Conservation (phyloP, 2,888 invertebrate species). For the Anagyrus pseudococci region DNA sequence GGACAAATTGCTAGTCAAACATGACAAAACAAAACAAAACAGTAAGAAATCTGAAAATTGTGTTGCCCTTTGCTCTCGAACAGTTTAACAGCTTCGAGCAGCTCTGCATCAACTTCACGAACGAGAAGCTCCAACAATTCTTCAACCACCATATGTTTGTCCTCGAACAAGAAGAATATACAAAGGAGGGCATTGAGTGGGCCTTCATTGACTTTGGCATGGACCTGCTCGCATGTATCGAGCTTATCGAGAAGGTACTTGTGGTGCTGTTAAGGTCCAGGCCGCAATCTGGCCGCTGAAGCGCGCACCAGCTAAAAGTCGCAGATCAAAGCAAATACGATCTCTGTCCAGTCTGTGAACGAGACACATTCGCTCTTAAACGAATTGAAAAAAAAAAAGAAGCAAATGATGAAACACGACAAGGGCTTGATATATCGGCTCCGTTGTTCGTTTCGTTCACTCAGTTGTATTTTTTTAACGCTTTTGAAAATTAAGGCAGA, state of each 20-base stretch:
- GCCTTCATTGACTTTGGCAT: conserved; percentile 97
- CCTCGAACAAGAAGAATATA: conserved; percentile 96
- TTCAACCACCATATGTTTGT: conserved; percentile 99
- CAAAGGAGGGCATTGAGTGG: conserved; percentile 94
- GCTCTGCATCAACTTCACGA: conserved; percentile 98
- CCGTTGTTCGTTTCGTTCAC: conserved; percentile 25
- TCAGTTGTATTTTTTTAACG: conserved; percentile 28
- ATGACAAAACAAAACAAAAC: conserved; percentile 40
- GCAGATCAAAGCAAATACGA: conserved; percentile 8
- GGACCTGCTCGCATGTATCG: conserved; percentile 95
- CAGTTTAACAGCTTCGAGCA: conserved; percentile 97
- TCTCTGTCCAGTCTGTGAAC: conserved; percentile 27
- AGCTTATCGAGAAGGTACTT: conserved; percentile 88
- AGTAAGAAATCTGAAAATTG: conserved; percentile 45
- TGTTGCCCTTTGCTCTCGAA: conserved; percentile 50
- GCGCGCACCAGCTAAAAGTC: not conserved
- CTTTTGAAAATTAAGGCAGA: conserved; percentile 20
- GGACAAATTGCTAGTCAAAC: conserved; percentile 25
- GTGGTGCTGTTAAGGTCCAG: conserved; percentile 17
- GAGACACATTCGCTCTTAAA: conserved; percentile 30
- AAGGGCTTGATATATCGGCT: conserved; percentile 35
- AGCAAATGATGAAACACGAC: conserved; percentile 12
- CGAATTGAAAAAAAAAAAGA: conserved; percentile 9
- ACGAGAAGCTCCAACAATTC: conserved; percentile 97
- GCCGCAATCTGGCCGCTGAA: conserved; percentile 15